These are phyloP conservation scores for Hydrophis major DNA, from an alignment of 2,797 vertebrate genomes.

Conservation along the genomic window DNA sequence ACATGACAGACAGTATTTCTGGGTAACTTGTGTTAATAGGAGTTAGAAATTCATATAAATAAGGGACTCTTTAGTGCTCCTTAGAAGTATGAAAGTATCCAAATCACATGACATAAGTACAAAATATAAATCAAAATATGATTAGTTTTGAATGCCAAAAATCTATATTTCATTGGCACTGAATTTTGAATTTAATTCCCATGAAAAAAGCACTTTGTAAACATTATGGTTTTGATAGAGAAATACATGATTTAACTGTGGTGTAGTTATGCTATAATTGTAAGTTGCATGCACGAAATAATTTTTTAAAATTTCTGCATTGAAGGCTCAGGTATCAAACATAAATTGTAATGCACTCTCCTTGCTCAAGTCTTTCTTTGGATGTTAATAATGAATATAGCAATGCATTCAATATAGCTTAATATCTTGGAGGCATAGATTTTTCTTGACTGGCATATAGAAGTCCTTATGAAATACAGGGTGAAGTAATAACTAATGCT, in stretches of 20 bases:
- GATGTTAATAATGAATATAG: constrained; percentile 65
- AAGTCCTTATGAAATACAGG: constrained; percentile 22
- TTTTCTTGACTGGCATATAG: constrained; percentile 44
- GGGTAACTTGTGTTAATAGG: neutral
- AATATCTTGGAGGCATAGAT: constrained; percentile 54
- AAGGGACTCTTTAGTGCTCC: neutral
- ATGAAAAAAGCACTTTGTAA: constrained; percentile 29
- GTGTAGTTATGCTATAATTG: constrained; percentile 53
- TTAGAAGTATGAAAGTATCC: neutral
- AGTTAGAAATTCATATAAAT: neutral
- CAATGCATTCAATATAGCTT: constrained; percentile 58
- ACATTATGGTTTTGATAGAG: constrained; percentile 39
- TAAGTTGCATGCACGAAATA: constrained; percentile 60
- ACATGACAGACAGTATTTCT: neutral
- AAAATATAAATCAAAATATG: neutral
- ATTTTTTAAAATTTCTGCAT: constrained; percentile 50
- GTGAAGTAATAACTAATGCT: neutral
- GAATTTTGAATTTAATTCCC: neutral
- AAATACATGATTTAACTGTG: constrained; percentile 35
- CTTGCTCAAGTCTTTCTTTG: constrained; percentile 60
- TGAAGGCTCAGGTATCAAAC: constrained; percentile 59
- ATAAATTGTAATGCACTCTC: constrained; percentile 55
- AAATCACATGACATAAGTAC: neutral
- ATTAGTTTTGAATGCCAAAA: neutral
- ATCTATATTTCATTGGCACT: neutral